Evolutionary conservation across 2,888 invertebrate genomes (phyloP), one percentile per base, ranked within the genome.

Genomic region (Dasysyrphus albostriatus): DNA sequence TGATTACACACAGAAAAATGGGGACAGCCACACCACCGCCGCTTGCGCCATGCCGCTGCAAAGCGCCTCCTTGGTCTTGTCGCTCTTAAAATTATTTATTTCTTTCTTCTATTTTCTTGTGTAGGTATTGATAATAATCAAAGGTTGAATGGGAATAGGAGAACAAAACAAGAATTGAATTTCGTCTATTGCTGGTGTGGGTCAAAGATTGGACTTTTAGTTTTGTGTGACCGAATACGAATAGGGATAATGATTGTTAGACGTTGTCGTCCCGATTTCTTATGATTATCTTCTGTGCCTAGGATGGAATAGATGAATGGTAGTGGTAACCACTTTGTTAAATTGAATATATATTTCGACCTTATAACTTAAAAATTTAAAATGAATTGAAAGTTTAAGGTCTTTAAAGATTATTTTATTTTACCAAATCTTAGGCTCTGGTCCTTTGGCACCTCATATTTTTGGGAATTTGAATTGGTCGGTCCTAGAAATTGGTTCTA

Each of bases 161-260:
- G 51, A 67, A 72, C 80, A 75, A 84, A 80, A 84, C 65, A 80
- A 65, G 34, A 70, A 84, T 84, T 75, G 63, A 80, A 85, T 85
- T 47, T 67, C 61, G 24, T 34, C 59, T 72, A 61, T 76, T 59
- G 37, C 12, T 19, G 19, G 59, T 5, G 5, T 34, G 19, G n/a
- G 37, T 24, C 24, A 24, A 24, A 24, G 16, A 59, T 59, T 59
- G 59, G 39, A 59, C 58, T 37, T 59, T 79, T 34, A 19, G 56
- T 29, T 58, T 24, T 61, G 56, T 72, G 70, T 74, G 56, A 56
- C 59, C 59, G 39, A 59, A 59, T 59, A 12, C 80, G 81, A 81
- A 85, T 77, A 81, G 61, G 49, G 77, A 63, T 81, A 73, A 85
- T 77, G 81, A 85, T 81, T 85, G 76, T 82, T 69, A 74, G 85